Base-by-base conservation (phyloP, 2,888 invertebrate genomes). In the Smittia sp. region DNA sequence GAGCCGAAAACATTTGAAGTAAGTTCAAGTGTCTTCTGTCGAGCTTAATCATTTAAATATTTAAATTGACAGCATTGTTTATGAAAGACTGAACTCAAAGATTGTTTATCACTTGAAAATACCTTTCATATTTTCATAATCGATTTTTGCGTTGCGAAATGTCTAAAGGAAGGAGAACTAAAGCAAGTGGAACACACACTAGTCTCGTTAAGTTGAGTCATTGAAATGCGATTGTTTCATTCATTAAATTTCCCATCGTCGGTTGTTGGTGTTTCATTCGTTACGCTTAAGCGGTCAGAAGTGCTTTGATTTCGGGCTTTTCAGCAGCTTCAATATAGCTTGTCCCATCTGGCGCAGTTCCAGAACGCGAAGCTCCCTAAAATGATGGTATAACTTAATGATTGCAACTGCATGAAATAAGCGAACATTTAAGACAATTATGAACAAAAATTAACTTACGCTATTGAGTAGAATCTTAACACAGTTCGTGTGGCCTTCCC, bases 401-500 rank as follows among this genome's bases (percentile, higher is more conserved):
- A 20, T 58, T 18, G 15, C 22, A 38, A 9, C n/a, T 69, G 9
- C 15, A 24, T 1, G 6, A 41, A 13, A 41, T 58, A 58, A 7
- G 22, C 20, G 18, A 15, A 18, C 58, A 22, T 18, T 58, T 1
- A 58, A 2, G 38, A 72, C 11, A 1, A 52, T 15, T 41, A 38
- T 32, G 4, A 58, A 11, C 22, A 58, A 1, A 24, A 39, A 52
- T 63, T 25, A 76, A 80, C 86, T 85, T 84, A 95, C 95, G 85
- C 93, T 91, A 82, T 91, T 89, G 75, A 98, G 81, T 77, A 98
- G 86, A 76, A 94, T 84, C 82, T 92, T 89, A 11, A 98, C 97
- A 84, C 96, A 95, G 75, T 90, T 89, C 72, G 91, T 92, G 80
- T 98, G 98, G 24, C 95, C 95, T 84, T 98, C 98, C 94, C 94